phyloP scores from a whole-genome alignment of 2,888 invertebrate genomes.

The Hirtodrosophila trivittata region DNA sequence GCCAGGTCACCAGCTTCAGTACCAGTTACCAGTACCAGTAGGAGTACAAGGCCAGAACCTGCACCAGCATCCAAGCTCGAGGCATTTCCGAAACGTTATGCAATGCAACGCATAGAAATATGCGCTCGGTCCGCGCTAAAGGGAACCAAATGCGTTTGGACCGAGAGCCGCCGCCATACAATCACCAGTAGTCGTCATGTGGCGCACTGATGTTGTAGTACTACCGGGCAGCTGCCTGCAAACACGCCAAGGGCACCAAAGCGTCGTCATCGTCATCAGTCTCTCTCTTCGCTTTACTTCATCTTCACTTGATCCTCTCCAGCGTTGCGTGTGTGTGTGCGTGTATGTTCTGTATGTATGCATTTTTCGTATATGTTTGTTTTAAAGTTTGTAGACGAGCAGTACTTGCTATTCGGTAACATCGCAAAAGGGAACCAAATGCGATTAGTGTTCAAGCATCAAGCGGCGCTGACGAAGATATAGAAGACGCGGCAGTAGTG shows the following conservation, averaged over 20 bases:
- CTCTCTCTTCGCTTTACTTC: neutral
- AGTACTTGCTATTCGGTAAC: conserved; percentile 44
- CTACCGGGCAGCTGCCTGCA: conserved; percentile 77
- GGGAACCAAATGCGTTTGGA: conserved; percentile 77
- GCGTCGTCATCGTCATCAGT: conserved; percentile 36
- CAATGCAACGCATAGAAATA: conserved; percentile 74
- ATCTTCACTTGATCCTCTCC: neutral
- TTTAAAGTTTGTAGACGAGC: conserved; percentile 25
- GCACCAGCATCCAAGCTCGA: conserved; percentile 6
- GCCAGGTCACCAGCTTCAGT: neutral
- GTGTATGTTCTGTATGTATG: conserved; percentile 26
- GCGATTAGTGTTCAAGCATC: conserved; percentile 74
- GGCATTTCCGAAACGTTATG: conserved; percentile 58
- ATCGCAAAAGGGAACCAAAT: conserved; percentile 76
- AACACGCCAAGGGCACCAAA: conserved; percentile 61
- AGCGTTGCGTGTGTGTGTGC: conserved; percentile 14
- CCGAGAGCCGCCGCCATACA: conserved; percentile 77
- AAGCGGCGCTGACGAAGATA: conserved; percentile 1
- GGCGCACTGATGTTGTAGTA: conserved; percentile 76
- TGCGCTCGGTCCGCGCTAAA: conserved; percentile 78
- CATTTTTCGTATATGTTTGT: conserved; percentile 5
- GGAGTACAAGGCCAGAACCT: neutral
- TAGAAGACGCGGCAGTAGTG: conserved; percentile 16
- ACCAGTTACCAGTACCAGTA: conserved; percentile 14
- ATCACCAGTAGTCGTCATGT: conserved; percentile 64